Evolutionary conservation across 2,113 vertebrate species (phyloP), one percentile per base, ranked within the genome.

Genomic region (Zingel zingel): DNA sequence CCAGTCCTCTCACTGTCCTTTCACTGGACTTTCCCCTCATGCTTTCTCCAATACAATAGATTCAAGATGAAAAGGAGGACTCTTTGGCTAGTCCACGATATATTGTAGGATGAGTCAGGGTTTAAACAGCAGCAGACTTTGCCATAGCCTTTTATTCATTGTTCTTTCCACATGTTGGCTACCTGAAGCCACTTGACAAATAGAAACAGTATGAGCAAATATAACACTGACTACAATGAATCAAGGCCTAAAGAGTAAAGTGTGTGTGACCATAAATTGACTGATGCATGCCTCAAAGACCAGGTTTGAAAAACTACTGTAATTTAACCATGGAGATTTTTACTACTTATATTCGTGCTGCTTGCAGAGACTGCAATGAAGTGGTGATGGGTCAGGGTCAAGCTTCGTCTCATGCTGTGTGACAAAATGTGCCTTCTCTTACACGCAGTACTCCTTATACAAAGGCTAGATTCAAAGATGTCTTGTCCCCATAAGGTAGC

Each of bases 11-110:
- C 45, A 56, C 63, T 81, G 77, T 33, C 58, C 77, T 88, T 85
- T 88, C 86, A 84, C 90, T 88, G 74, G 69, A 75, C 83, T 84
- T 86, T 86, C 73, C 39, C 16, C 43, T 83, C 39, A 45, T 71
- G 45, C 53, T 90, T 61, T 78, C 72, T 58, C 51, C 50, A 79
- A 59, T 33, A 27, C 23, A 58, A 33, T 15, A 18, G 27, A 18
- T 59, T 80, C 19, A 59, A 81, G 70, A 74, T 71, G 14, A 77
- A 83, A 78, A 76, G 47, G 61, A 61, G 6, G 83, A 62, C 62
- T 78, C 68, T 39, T 68, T 61, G 25, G 51, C 23, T n/a, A n/a
- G 59, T 64, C 21, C 58, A 59, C 53, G 65, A 50, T 43, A 47
- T 67, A 12, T 78, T 54, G 51, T 77, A 9, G 36, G 36, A 61